Conservation (phyloP, 1,140 invertebrate species). For the Drosophila watanabei region DNA sequence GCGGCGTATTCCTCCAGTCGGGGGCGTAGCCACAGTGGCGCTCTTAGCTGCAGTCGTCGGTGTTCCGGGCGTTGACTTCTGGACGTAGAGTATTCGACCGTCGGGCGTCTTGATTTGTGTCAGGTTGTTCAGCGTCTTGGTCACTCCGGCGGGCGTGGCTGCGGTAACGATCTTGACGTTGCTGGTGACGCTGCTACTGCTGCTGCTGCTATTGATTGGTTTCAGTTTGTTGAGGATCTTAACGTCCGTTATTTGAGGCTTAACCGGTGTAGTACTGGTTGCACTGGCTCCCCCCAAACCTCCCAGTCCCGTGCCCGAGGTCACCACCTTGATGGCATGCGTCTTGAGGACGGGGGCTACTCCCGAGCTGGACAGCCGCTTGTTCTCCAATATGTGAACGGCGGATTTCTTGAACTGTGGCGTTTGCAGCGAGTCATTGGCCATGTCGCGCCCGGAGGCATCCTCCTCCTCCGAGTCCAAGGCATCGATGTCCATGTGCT, state of each 20-base stretch:
- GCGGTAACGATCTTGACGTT: slow-evolving; percentile 51
- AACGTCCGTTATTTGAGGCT: slow-evolving; percentile 44
- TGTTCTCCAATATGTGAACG: slow-evolving; percentile 62
- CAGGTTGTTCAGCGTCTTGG: slow-evolving; percentile 49
- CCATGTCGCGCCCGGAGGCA: slow-evolving; percentile 5
- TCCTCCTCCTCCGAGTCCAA: slow-evolving; percentile 41
- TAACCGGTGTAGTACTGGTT: slow-evolving; percentile 5
- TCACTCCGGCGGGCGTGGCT: neutral
- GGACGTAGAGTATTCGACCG: slow-evolving; percentile 59
- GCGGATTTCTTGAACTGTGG: slow-evolving; percentile 66
- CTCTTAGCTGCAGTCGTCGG: slow-evolving; percentile 11
- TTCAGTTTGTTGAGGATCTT: slow-evolving; percentile 68
- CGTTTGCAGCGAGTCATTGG: slow-evolving; percentile 65
- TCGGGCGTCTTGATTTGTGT: slow-evolving; percentile 65
- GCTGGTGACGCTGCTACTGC: slow-evolving; percentile 12
- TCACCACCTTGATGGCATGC: slow-evolving; percentile 52
- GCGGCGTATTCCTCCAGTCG: slow-evolving; percentile 18
- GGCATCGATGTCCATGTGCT: slow-evolving; percentile 35
- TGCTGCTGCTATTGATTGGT: slow-evolving; percentile 24
- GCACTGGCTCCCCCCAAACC: neutral
- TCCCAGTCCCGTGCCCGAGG: slow-evolving; percentile 17
- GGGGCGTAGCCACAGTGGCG: slow-evolving; percentile 9
- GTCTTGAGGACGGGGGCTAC: slow-evolving; percentile 50
- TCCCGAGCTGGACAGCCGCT: slow-evolving; percentile 25
- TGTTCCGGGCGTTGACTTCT: slow-evolving; percentile 38